Evolutionary conservation across 1,140 invertebrate genomes (phyloP), one percentile per base, ranked within the genome.

Genomic region (Drosophila setifemur): DNA sequence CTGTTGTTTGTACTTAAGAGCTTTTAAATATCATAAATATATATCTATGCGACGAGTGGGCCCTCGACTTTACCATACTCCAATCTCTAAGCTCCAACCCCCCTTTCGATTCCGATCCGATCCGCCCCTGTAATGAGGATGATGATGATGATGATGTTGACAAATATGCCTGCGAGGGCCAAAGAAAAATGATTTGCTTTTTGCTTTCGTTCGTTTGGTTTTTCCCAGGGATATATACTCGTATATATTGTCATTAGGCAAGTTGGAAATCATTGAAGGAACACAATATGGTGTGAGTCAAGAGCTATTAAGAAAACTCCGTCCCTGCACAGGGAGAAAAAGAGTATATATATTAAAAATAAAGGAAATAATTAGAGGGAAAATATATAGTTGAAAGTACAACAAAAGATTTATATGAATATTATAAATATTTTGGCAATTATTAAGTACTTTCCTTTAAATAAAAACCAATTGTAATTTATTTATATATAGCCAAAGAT

Each of bases 21-120:
- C 81, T 86, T 86, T 86, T 86, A 86, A 86, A 86, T 87, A 86
- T 86, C 81, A 86, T 86, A 86, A 86, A 86, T 86, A 86, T 86
- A 86, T 86, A 86, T 86, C 61, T 86, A 78, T 74, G 69, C 40
- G 49, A 44, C 47, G 39, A 68, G 47, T 25, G 31, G 31, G 44
- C 18, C n/a, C 12, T 21, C 33, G 8, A 39, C 40, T 12, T 19
- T 23, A 23, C 12, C 6, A 1, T 12, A 8, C 2, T 16, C 33
- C 23, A 6, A 3, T 23, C 11, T 12, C 26, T 0, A 2, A n/a
- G 14, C 31, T 37, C 6, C 3, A 18, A 4, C 1, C n/a, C 2
- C 2, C 12, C 31, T 7, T 25, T 35, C 43, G 47, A 18, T 9
- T 43, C n/a, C 35, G 8, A 37, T 19, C 19, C 44, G 47, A 18